A percentile compares a stretch with the other conserved stretches of the same genome.
These are phyloP conservation scores for Thryonomys swinderianus DNA, from an alignment of 2,113 vertebrate species.

Conservation along the genomic window DNA sequence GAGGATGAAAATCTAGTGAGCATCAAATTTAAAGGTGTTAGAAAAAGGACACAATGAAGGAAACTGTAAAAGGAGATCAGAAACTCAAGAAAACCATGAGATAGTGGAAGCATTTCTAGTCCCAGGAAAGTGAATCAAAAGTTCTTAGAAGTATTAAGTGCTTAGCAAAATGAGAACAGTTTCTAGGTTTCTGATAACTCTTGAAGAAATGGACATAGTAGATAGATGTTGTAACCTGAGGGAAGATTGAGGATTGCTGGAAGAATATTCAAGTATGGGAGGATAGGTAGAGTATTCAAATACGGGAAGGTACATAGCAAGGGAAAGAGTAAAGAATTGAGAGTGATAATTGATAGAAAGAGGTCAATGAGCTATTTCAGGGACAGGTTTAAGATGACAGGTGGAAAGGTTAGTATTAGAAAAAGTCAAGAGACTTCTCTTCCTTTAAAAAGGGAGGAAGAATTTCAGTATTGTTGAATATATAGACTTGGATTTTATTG, in stretches of 20 bases:
- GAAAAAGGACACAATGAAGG: not conserved
- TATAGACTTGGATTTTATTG: slow-evolving; percentile 14
- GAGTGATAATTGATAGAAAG: not conserved
- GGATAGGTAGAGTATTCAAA: not conserved
- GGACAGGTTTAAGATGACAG: not conserved
- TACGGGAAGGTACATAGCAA: not conserved
- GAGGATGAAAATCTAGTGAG: not conserved
- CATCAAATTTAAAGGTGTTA: slow-evolving; percentile 24
- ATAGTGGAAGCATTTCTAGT: not conserved
- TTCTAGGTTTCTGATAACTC: slow-evolving; percentile 12
- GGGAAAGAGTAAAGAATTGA: not conserved
- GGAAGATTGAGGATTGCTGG: not conserved
- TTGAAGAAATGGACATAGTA: slow-evolving; percentile 43
- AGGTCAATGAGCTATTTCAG: not conserved
- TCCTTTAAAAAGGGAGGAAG: not conserved
- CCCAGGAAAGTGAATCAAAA: slow-evolving; percentile 19
- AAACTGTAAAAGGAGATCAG: not conserved
- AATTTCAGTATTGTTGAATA: slow-evolving; percentile 26
- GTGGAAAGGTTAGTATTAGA: slow-evolving; percentile 27
- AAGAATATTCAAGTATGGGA: slow-evolving; percentile 20
- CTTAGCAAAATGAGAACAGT: slow-evolving; percentile 16
- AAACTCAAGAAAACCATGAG: not conserved
- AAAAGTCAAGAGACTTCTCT: slow-evolving; percentile 32
- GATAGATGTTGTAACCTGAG: not conserved
- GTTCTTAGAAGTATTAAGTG: slow-evolving; percentile 34